Evolutionary conservation across 2,888 invertebrate genomes (phyloP).

Genomic region (Caenorhabditis sinica): DNA sequence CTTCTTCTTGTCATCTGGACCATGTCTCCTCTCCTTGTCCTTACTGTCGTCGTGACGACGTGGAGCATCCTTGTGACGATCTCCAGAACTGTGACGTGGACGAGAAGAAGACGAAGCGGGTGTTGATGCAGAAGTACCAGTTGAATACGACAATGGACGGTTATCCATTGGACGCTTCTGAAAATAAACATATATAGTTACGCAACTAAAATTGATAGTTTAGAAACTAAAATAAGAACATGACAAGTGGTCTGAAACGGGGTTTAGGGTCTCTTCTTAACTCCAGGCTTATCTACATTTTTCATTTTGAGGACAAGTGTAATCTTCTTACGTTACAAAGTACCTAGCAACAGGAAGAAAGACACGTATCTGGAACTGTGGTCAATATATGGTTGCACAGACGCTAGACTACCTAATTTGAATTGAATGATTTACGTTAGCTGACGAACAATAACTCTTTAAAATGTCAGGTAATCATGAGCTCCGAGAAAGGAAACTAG

Average conservation of each 20-base stretch:
- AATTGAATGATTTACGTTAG: no score
- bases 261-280: neutral
- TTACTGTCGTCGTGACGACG: conserved; percentile 13
- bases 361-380: neutral
- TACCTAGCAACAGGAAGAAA: neutral
- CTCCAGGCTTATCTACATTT: neutral
- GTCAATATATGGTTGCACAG: neutral
- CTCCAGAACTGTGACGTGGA: neutral
- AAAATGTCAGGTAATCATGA: neutral
- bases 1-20: conserved; percentile 14
- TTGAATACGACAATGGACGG: conserved; percentile 27
- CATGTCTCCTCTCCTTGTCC: neutral
- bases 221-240: neutral
- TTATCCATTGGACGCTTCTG: conserved; percentile 37
- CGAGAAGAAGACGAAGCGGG: neutral
- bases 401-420: neutral
- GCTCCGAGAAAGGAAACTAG: neutral
- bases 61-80: conserved; percentile 5
- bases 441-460: no score
- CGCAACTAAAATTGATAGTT: neutral
- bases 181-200: neutral
- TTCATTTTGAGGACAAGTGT: neutral
- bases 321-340: conserved; percentile 19
- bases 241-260: conserved; percentile 3
- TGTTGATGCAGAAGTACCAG: neutral